These are phyloP conservation scores for Ibidorhyncha struthersii DNA, from an alignment of 2,113 vertebrate species.

Conservation along the genomic window DNA sequence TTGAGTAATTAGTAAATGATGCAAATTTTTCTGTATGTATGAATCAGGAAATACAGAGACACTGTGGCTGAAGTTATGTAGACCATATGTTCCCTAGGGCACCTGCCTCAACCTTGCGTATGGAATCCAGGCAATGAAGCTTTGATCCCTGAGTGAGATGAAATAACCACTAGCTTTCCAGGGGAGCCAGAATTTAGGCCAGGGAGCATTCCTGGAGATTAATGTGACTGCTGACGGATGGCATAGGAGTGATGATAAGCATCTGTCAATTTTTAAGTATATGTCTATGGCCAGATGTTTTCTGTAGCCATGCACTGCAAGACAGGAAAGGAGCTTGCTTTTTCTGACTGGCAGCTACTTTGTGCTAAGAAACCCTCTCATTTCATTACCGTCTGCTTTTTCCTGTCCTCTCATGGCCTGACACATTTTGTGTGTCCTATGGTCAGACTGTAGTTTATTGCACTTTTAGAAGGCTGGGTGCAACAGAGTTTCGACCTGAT, in stretches of 20 bases:
- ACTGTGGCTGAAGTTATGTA: rapidly evolving
- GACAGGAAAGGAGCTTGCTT: background rate
- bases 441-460: background rate
- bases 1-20: background rate
- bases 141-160: background rate
- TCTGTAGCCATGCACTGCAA: background rate
- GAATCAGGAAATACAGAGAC: background rate
- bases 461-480: background rate
- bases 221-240: background rate
- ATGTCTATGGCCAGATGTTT: background rate
- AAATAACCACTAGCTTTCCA: background rate
- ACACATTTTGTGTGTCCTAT: background rate
- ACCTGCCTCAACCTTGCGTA: background rate
- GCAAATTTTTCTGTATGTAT: background rate
- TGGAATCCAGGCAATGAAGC: background rate
- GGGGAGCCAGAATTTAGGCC: background rate
- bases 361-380: background rate
- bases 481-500: background rate
- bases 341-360: background rate
- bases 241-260: background rate
- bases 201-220: background rate
- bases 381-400: background rate
- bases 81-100: background rate
- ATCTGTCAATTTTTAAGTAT: background rate
- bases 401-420: background rate